Percentiles rank a stretch among this genome's conserved stretches.
Evolutionary conservation across 2,888 invertebrate species (phyloP).

Genomic region (Magallana nippona): DNA sequence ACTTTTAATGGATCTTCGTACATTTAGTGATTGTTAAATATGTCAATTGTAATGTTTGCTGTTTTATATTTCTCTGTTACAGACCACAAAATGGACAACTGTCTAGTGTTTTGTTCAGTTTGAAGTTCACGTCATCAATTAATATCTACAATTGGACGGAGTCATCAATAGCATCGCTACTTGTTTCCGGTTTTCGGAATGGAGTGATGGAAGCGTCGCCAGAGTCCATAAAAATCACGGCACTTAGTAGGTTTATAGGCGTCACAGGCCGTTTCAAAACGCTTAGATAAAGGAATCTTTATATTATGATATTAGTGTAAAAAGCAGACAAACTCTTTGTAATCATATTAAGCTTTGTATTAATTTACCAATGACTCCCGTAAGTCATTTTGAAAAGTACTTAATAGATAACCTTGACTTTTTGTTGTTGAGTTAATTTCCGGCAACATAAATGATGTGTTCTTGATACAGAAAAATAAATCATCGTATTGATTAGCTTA

Average conservation of each 20-base stretch:
- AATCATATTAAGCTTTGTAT: neutral
- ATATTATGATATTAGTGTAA: neutral
- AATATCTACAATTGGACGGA: constrained; percentile 18
- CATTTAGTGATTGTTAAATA: neutral
- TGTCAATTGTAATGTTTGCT: no score
- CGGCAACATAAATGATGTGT: no score
- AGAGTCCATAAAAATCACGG: constrained; percentile 6
- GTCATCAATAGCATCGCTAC: neutral
- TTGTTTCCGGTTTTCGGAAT: constrained; percentile 10
- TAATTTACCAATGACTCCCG: neutral
- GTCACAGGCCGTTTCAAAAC: neutral
- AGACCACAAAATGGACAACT: constrained; percentile 18
- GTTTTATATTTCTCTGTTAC: neutral
- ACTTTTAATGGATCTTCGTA: neutral
- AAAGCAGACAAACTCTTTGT: neutral
- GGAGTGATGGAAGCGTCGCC: constrained; percentile 17
- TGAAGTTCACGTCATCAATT: constrained; percentile 8
- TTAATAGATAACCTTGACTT: no score
- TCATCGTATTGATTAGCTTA: neutral
- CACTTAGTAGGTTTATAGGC: constrained; percentile 14
- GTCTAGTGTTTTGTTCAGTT: neutral
- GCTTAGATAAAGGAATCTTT: neutral
- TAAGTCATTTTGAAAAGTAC: no score
- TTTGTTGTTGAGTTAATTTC: no score
- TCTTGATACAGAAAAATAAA: neutral